Evolutionary conservation across 2,113 vertebrate species (phyloP), one percentile per base, ranked within the genome.

Genomic region (Passer montanus): DNA sequence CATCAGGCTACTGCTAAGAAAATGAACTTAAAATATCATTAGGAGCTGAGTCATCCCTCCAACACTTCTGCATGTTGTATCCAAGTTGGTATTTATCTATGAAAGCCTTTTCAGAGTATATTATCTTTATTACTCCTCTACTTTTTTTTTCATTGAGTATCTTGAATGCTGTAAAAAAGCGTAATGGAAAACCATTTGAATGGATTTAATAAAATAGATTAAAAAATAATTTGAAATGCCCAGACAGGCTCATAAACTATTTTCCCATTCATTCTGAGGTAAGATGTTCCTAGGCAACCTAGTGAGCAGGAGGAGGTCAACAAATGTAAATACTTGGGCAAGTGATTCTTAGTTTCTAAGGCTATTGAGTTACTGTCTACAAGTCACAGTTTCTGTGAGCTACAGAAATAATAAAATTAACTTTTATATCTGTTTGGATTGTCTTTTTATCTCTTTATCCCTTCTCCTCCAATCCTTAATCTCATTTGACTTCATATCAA

Each of bases 21-120:
- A 90, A 67, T 75, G 46, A 82, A 93, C 63, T 88, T 93, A 86
- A 93, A 94, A 72, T 79, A 93, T 35, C 60, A 56, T 89, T 91
- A 91, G 62, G 52, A 77, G 43, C 55, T 81, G 85, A 91, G 66
- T 93, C 91, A 93, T 90, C 56, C 67, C 66, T 81, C 50, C 41
- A 55, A 26, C 85, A 76, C 17, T 94, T 89, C 44, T 85, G 17
- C 17, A 7, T 62, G n/a, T 79, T 49, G 33, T 69, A 81, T 89
- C 47, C 37, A 60, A 31, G 24, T 60, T 92, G 50, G 17, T 84
- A 64, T 93, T 89, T 94, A 60, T 80, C 70, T 85, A 2, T 79
- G 27, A 56, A 84, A 59, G 53, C 27, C 53, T 70, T 94, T 94
- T 81, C 62, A 80, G 69, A 68, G 28, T 66, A 7, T 66, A 46